These are phyloP conservation scores for Diarsia brunnea DNA, from an alignment of 2,888 invertebrate species.

Conservation along the genomic window DNA sequence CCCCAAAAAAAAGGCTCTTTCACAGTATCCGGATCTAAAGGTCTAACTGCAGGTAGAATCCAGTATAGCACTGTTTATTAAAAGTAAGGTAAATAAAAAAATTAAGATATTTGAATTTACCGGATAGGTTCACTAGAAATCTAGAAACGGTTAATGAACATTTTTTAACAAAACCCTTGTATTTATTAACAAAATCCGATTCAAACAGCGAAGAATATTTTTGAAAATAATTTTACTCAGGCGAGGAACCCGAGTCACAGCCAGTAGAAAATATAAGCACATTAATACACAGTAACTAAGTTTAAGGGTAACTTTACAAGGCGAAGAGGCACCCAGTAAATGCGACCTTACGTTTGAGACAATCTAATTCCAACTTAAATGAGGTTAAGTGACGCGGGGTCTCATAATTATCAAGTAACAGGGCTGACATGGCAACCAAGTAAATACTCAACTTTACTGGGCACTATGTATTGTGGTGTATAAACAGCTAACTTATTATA, in stretches of 20 bases:
- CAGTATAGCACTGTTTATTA: background rate
- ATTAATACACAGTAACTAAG: constrained; percentile 20
- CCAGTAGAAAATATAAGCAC: constrained; percentile 2
- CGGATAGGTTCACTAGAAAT: background rate
- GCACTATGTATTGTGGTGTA: constrained; percentile 3
- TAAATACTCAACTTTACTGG: constrained; percentile 39
- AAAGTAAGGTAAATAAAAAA: background rate
- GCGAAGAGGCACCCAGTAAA: constrained; percentile 1
- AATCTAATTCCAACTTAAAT: constrained; percentile 69
- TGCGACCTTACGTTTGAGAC: constrained; percentile 47
- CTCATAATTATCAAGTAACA: constrained; percentile 62
- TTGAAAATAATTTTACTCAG: too few species aligned
- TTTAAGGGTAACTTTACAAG: constrained; percentile 24
- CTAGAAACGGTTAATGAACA: background rate
- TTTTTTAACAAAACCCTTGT: too few species aligned
- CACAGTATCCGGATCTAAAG: background rate
- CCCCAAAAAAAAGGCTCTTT: background rate
- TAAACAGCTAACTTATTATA: background rate
- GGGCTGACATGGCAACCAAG: constrained; percentile 47
- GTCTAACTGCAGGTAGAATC: background rate
- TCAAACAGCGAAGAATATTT: too few species aligned
- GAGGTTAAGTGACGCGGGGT: constrained; percentile 59
- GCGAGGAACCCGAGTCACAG: background rate
- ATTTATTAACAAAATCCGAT: too few species aligned
- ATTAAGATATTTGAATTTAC: background rate